Base-by-base conservation (phyloP, 2,797 vertebrate genomes). In the Coreius guichenoti region DNA sequence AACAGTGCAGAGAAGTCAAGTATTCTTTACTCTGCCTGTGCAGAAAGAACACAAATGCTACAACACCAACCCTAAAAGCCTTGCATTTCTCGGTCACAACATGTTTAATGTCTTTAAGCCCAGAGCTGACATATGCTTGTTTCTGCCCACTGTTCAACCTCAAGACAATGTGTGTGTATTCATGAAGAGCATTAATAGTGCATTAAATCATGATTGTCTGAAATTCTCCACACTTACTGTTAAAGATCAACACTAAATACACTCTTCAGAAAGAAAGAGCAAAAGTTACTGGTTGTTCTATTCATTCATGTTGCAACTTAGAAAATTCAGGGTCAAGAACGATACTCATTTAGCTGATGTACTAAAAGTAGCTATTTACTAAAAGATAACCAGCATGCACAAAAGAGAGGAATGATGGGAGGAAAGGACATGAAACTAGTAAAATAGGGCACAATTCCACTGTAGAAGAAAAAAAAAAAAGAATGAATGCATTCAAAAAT, bases 91-190 rank as follows among this genome's bases (percentile, higher is more conserved):
- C 19, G 49, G 39, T 47, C n/a, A 67, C 58, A 29, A 47, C 77
- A 80, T 80, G 43, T 67, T 36, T 5, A 39, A 39, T 8, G 61
- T 80, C 6, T 68, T 80, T 80, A 51, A 47, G 43, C 11, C 63
- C 43, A 33, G 78, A 61, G 19, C 61, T 80, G 61, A 80, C 61
- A 80, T 33, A 16, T 77, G 78, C 58, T 80, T 16, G 17, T 49
- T 80, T 67, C 78, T 80, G 61, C 43, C 43, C 78, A 80, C 39
- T 49, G 11, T 17, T 33, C 61, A 68, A 47, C 78, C 33, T 16
- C 17, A 65, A n/a, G n/a, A 79, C n/a, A 65, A 21, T 31, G 26
- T 67, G 43, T 33, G 61, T 45, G 3, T 65, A 26, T 19, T 43
- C 21, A 36, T 61, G 14, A 17, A 58, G 54, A 78, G 12, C 36